Evolutionary conservation across 2,888 invertebrate species (phyloP), one percentile per base, ranked within the genome.

Genomic region (Agrochola litura): DNA sequence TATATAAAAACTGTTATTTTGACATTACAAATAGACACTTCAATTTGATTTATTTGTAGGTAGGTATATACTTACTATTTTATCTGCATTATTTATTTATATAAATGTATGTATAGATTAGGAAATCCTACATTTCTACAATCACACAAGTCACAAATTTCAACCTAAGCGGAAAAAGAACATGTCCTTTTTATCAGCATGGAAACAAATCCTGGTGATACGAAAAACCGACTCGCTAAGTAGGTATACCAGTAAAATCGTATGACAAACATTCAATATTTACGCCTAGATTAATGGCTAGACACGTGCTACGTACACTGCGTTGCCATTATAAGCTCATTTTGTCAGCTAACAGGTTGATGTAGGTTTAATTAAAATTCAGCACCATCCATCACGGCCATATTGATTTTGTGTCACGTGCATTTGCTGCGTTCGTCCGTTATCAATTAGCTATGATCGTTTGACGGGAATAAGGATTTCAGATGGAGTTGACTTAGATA

Each of bases 291-390:
- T 76, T 79, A 84, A 80, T 84, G 67, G 71, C 80, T 86, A 84
- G 82, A 75, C 78, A 77, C 74, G 82, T 81, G 80, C 76, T 77
- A 58, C 76, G 79, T 82, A 86, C 85, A 88, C 87, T 84, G 83
- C 81, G 85, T 82, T 88, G 91, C 89, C 91, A 95, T 95, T 94
- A 95, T 94, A 95, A 95, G 93, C 95, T 94, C 95, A 96, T 96
- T 95, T 95, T 92, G 93, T 93, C 92, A 92, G 91, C 93, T 93
- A 94, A 92, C 94, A 92, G 94, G 93, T 92, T 94, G 95, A 95
- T 94, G 94, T 90, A 94, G 92, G 93, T 94, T 95, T 96, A 95
- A 96, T 96, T 96, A 96, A 96, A 95, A 95, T 94, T 93, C 93
- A 92, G 92, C 92, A 91, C 89, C 95, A 95, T 96, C 95, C 93